These are phyloP conservation scores for Dipus sagitta DNA, from an alignment of 2,797 vertebrate species.

Conservation along the genomic window DNA sequence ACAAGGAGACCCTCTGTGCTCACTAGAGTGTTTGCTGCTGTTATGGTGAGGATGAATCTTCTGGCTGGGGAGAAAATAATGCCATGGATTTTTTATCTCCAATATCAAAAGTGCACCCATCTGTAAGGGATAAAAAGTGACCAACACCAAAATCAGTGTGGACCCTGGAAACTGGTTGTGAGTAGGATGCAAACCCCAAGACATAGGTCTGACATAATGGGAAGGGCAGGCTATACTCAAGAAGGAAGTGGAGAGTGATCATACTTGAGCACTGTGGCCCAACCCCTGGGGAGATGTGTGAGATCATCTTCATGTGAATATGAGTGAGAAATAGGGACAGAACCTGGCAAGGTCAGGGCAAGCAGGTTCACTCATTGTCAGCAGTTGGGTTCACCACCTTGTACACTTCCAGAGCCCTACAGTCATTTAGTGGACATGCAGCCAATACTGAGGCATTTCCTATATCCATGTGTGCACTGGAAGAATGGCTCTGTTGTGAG, in stretches of 20 bases:
- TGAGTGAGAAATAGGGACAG: not conserved
- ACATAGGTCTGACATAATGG: not conserved
- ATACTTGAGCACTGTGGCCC: not conserved
- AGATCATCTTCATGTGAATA: not conserved
- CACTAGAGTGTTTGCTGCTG: too few relatives aligned
- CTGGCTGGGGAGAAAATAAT: too few relatives aligned
- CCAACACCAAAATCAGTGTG: not conserved
- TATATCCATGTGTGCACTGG: not conserved
- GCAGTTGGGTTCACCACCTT: not conserved
- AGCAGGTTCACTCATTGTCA: not conserved
- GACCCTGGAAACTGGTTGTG: not conserved
- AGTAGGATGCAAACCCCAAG: not conserved
- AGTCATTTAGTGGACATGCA: not conserved
- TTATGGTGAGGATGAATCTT: too few relatives aligned
- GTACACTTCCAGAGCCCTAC: not conserved
- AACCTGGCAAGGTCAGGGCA: not conserved
- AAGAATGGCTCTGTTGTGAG: not conserved
- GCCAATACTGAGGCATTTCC: not conserved
- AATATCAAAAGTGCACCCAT: too few relatives aligned
- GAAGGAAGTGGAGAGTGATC: not conserved
- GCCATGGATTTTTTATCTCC: too few relatives aligned
- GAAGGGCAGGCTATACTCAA: not conserved
- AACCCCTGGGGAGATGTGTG: not conserved
- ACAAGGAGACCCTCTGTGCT: too few relatives aligned
- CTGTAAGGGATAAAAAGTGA: not conserved